Evolutionary conservation across 2,888 invertebrate species (phyloP).

Genomic region (Apodemia hepburni): DNA sequence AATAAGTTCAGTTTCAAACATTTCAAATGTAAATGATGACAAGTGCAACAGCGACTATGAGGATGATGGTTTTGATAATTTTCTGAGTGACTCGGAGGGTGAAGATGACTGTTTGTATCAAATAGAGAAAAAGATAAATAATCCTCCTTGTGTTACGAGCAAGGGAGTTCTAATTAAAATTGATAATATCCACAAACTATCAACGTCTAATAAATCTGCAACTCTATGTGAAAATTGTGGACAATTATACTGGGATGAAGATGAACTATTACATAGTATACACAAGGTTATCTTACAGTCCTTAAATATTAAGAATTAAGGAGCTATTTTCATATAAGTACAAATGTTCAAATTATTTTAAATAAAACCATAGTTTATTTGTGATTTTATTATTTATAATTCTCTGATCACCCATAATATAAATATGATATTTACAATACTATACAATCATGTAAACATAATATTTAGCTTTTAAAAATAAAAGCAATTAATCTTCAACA

Average conservation of each 20-base stretch:
- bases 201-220: conserved; percentile 75
- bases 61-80: conserved; percentile 55
- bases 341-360: conserved; percentile 3
- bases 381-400: background rate
- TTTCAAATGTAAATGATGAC: conserved; percentile 29
- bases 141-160: conserved; percentile 65
- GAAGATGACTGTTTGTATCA: conserved; percentile 49
- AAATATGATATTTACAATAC: background rate
- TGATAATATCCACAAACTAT: conserved; percentile 63
- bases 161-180: conserved; percentile 79
- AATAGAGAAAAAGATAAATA: conserved; percentile 37
- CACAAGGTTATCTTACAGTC: conserved; percentile 42
- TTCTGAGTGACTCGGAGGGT: conserved; percentile 63
- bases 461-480: background rate
- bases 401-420: background rate
- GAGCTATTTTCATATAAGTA: background rate
- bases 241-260: conserved; percentile 86
- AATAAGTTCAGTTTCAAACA: conserved; percentile 34
- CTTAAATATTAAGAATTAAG: conserved; percentile 1
- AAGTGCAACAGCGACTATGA: conserved; percentile 42
- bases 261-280: conserved; percentile 48
- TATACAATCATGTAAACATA: background rate
- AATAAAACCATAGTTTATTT: background rate
- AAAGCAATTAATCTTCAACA: conserved; percentile 3
- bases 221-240: conserved; percentile 87